Conservation (phyloP, 2,113 vertebrate genomes). For the Emydura subglobosa region DNA sequence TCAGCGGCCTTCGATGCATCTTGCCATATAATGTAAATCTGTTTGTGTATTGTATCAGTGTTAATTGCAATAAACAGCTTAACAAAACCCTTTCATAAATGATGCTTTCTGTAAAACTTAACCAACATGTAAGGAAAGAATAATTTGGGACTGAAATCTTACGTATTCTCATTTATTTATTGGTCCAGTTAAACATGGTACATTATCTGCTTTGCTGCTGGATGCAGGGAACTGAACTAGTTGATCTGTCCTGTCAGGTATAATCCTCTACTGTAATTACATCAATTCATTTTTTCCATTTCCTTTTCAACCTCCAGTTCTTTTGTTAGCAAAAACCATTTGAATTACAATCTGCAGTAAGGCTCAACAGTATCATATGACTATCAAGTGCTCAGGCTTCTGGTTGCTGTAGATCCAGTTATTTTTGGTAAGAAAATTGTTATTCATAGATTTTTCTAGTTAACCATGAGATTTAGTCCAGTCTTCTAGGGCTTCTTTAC, state of each 20-base stretch:
- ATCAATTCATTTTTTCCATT: constrained; percentile 39
- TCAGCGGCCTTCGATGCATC: background rate
- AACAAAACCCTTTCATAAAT: background rate
- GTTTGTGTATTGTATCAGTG: background rate
- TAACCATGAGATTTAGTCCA: constrained; percentile 36
- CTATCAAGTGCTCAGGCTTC: constrained; percentile 72
- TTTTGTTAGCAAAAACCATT: constrained; percentile 46
- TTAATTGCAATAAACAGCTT: background rate
- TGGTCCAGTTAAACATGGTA: background rate
- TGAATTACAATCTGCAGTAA: constrained; percentile 68
- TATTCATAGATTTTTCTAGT: constrained; percentile 62
- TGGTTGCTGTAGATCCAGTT: constrained; percentile 35
- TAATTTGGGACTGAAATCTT: constrained; percentile 11
- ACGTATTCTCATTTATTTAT: background rate
- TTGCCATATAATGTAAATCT: background rate
- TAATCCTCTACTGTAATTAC: constrained; percentile 32
- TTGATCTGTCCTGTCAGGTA: background rate
- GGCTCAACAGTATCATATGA: constrained; percentile 57
- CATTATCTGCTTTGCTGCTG: background rate
- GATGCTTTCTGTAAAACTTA: background rate
- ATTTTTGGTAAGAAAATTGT: constrained; percentile 68
- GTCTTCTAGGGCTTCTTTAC: constrained; percentile 34
- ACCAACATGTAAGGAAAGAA: background rate
- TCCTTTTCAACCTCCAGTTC: constrained; percentile 48
- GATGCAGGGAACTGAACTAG: background rate